A percentile compares a stretch with the other conserved stretches of the same genome.
These are phyloP conservation scores for Catocala sponsa DNA, from an alignment of 2,888 invertebrate species.

Conservation along the genomic window DNA sequence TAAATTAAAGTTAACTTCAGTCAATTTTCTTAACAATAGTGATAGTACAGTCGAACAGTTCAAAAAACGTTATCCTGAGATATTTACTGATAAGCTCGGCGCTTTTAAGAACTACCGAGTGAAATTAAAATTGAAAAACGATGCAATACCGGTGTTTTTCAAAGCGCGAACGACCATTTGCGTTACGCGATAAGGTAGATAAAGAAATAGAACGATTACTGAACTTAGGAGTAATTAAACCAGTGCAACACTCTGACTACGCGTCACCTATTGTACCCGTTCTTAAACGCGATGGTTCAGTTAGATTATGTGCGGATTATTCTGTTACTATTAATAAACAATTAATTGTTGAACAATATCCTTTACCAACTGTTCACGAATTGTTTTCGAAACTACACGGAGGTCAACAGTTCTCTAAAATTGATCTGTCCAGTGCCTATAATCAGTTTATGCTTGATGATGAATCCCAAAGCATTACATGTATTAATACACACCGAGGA, in stretches of 20 bases:
- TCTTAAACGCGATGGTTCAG: too few relatives aligned
- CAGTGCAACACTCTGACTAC: too few relatives aligned
- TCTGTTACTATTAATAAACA: too few relatives aligned
- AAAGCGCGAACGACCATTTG: too few relatives aligned
- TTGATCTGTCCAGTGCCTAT: too few relatives aligned
- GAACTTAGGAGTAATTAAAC: neutral
- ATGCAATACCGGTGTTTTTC: conserved; percentile 1
- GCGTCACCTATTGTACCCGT: too few relatives aligned
- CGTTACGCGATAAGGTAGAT: conserved; percentile 1
- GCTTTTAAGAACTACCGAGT: conserved; percentile 5
- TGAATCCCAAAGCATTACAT: conserved; percentile 22
- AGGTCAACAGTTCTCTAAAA: too few relatives aligned
- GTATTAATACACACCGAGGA: conserved; percentile 26
- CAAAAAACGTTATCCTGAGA: neutral
- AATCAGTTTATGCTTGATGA: conserved; percentile 24
- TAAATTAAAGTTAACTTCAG: neutral
- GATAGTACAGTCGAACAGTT: neutral
- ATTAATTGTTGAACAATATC: too few relatives aligned
- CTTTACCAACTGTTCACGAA: too few relatives aligned
- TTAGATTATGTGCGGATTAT: too few relatives aligned
- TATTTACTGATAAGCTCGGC: conserved; percentile 5
- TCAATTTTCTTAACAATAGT: neutral
- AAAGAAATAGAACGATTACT: conserved; percentile 3
- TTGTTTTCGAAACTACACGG: too few relatives aligned
- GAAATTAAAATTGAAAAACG: neutral